A percentile compares a stretch with the other conserved stretches of the same genome.
phyloP scores from a whole-genome alignment of 2,888 invertebrate species.

The Gordius sp. region DNA sequence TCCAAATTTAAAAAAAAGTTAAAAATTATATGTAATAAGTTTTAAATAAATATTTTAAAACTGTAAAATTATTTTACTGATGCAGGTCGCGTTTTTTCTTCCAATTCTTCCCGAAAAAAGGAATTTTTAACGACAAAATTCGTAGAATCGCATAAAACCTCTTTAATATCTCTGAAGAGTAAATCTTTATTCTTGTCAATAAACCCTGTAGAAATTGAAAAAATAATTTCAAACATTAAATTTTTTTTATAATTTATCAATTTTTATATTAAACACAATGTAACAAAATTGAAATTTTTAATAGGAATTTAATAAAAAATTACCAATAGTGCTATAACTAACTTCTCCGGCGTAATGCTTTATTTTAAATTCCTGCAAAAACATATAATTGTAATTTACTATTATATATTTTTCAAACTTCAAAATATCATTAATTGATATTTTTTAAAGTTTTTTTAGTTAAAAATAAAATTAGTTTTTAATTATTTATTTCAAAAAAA shows the following conservation, averaged over 20 bases:
- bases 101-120: not conserved
- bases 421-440: not conserved
- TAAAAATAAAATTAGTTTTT: not conserved
- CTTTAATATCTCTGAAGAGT: slow-evolving; percentile 46
- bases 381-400: not conserved
- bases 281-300: not conserved
- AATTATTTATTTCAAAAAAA: not conserved
- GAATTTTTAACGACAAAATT: not conserved
- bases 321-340: slow-evolving; percentile 50
- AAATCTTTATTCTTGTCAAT: slow-evolving; percentile 91
- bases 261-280: not conserved
- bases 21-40: no score
- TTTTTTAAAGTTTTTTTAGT: not conserved
- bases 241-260: no score
- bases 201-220: slow-evolving; percentile 38
- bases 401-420: not conserved
- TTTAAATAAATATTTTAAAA: no score
- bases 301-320: not conserved
- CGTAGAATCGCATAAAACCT: not conserved
- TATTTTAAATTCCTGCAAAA: slow-evolving; percentile 30
- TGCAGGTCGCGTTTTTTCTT: not conserved
- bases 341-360: slow-evolving; percentile 92
- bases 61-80: slow-evolving; percentile 7
- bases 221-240: not conserved
- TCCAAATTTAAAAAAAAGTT: no score